Conservation (phyloP, 2,113 vertebrate genomes). For the Coreoperca whiteheadi region DNA sequence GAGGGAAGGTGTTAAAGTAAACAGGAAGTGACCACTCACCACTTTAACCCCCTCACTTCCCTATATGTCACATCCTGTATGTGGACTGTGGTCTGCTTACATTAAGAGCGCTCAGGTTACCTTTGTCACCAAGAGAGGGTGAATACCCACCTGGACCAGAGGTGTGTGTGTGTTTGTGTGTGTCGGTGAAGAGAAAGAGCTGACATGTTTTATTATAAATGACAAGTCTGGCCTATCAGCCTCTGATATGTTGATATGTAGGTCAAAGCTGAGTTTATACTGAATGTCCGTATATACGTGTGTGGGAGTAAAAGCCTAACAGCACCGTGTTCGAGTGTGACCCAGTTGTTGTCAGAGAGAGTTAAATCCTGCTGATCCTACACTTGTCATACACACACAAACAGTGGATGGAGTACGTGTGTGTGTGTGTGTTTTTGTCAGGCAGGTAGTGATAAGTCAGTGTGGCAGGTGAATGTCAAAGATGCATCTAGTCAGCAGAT, state of each 20-base stretch:
- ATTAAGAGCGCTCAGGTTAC: slow-evolving; percentile 24
- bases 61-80: slow-evolving; percentile 54
- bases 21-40: slow-evolving; percentile 75
- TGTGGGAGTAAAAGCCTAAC: slow-evolving; percentile 28
- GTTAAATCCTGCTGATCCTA: slow-evolving; percentile 66
- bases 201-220: slow-evolving; percentile 35
- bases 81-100: background rate
- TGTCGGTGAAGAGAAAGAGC: background rate
- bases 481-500: slow-evolving; percentile 11
- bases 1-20: slow-evolving; percentile 46
- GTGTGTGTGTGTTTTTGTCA: slow-evolving; percentile 38
- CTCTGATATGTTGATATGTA: slow-evolving; percentile 48
- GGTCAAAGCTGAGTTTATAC: slow-evolving; percentile 50
- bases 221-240: slow-evolving; percentile 12
- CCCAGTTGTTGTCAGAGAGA: slow-evolving; percentile 61
- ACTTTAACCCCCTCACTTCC: slow-evolving; percentile 46
- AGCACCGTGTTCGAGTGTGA: slow-evolving; percentile 38
- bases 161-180: background rate
- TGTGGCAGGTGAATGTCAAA: slow-evolving; percentile 45
- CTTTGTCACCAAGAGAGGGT: background rate
- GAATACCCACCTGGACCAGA: background rate
- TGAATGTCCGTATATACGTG: slow-evolving; percentile 22
- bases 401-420: background rate
- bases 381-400: slow-evolving; percentile 28
- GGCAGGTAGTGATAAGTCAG: slow-evolving; percentile 34